These are phyloP conservation scores for Penaeus vannamei DNA, from an alignment of 1,140 invertebrate species.

Conservation along the genomic window DNA sequence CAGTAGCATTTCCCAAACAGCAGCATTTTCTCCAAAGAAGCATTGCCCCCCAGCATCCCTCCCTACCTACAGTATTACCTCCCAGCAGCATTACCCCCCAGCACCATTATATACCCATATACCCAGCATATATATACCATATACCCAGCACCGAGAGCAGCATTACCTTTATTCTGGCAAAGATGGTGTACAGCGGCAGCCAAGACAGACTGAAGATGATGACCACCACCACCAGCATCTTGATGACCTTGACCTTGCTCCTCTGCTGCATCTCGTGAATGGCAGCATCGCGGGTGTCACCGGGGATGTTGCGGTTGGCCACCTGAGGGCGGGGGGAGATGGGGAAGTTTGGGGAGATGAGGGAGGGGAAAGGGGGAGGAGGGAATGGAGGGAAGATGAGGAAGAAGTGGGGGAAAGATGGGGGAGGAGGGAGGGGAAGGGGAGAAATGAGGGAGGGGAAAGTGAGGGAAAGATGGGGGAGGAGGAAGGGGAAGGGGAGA, in stretches of 20 bases:
- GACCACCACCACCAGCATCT: constrained; percentile 96
- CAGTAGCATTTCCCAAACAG: too few relatives aligned
- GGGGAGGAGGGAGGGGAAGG: too few relatives aligned
- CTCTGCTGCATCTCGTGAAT: constrained; percentile 79
- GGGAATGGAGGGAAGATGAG: background rate
- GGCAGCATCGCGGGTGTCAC: constrained; percentile 90
- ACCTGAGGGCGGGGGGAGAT: background rate
- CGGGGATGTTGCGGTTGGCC: constrained; percentile 78
- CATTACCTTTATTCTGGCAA: constrained; percentile 53
- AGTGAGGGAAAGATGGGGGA: background rate
- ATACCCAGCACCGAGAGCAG: too few relatives aligned
- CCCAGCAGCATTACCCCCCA: too few relatives aligned
- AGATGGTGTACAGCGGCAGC: constrained; percentile 91
- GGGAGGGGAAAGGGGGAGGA: background rate
- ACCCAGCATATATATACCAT: too few relatives aligned
- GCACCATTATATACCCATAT: too few relatives aligned
- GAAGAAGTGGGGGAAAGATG: too few relatives aligned
- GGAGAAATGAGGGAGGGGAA: too few relatives aligned
- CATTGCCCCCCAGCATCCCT: too few relatives aligned
- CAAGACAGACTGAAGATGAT: constrained; percentile 94
- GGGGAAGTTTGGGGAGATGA: background rate
- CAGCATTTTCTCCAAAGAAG: too few relatives aligned
- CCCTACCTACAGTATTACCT: constrained; percentile 1
- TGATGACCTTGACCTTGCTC: constrained; percentile 86
- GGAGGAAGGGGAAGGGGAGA: background rate